Evolutionary conservation across 1,140 invertebrate genomes (phyloP).

Genomic region (Diachasmimorpha longicaudata): DNA sequence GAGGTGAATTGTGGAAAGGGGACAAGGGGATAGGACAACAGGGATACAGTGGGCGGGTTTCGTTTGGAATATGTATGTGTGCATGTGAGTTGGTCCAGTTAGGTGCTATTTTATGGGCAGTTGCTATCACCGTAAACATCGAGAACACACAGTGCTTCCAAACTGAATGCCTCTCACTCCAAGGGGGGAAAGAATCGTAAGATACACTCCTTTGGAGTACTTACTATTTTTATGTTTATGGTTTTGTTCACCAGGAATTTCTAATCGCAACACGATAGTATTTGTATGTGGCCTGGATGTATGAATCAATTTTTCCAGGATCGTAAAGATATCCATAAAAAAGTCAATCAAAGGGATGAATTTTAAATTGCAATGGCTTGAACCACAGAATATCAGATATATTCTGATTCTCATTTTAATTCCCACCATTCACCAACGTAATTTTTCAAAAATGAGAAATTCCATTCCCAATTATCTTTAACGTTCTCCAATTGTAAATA

Average conservation of each 20-base stretch:
- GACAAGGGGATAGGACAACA: neutral
- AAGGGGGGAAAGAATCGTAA: constrained; percentile 27
- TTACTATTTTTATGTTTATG: constrained; percentile 24
- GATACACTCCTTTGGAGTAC: constrained; percentile 22
- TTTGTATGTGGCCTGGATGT: neutral
- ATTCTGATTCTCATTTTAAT: no score
- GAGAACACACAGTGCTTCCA: constrained; percentile 30
- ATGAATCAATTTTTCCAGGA: neutral
- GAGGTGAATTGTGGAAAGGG: neutral
- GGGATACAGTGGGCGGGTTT: neutral
- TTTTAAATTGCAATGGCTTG: neutral
- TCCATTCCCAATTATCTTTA: no score
- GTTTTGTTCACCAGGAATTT: constrained; percentile 24
- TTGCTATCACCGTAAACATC: constrained; percentile 44
- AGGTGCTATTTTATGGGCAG: constrained; percentile 48
- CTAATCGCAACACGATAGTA: neutral
- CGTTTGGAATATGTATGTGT: constrained; percentile 8
- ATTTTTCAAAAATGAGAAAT: neutral
- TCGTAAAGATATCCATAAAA: neutral
- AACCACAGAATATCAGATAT: no score
- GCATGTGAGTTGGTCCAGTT: constrained; percentile 40
- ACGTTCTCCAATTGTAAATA: no score
- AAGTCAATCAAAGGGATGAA: neutral
- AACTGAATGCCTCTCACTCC: neutral
- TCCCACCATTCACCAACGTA: no score